Evolutionary conservation across 2,113 vertebrate genomes (phyloP), one percentile per base, ranked within the genome.

Genomic region (Mesitornis unicolor): DNA sequence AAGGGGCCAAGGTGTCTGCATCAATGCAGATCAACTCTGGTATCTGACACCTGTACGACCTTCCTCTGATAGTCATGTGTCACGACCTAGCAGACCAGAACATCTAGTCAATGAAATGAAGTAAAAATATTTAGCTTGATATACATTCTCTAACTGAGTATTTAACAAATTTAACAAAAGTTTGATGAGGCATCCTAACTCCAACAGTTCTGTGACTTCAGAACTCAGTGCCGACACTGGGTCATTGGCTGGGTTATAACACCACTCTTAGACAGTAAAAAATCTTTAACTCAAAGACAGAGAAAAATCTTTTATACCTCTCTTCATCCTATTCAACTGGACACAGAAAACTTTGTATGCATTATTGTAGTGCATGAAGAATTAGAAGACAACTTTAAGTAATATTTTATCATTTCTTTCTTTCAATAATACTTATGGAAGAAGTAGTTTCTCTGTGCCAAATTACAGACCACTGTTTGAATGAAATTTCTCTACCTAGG

Each of bases 401-500:
- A 96, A 69, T 60, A 73, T 90, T 94, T 92, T 86, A 78, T 78
- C 43, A 21, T 86, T 4, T 45, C 29, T 95, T 94, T 75, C 60
- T 82, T 93, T 93, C 69, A 86, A 90, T 83, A 86, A 78, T 73
- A 86, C 18, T 74, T 85, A 60, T 6, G 36, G 75, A 97, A 92
- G 77, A 65, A 91, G 69, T 57, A 86, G 84, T 93, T 96, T 33
- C 47, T 81, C 53, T 80, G 61, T 90, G 91, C 67, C 82, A 95
- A 95, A 96, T 96, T 97, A 96, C 76, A 95, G 75, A 79, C 91
- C 79, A 75, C 69, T 74, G 73, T 94, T 95, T 96, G 91, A 97
- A 96, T 91, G 90, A 97, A 97, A 95, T 97, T 88, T 95, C 78
- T 95, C 94, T 92, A 94, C 95, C 97, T 95, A 96, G 96, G 97